Evolutionary conservation across 2,888 invertebrate genomes (phyloP), one percentile per base, ranked within the genome.

Genomic region (Stictocephala bisonia): DNA sequence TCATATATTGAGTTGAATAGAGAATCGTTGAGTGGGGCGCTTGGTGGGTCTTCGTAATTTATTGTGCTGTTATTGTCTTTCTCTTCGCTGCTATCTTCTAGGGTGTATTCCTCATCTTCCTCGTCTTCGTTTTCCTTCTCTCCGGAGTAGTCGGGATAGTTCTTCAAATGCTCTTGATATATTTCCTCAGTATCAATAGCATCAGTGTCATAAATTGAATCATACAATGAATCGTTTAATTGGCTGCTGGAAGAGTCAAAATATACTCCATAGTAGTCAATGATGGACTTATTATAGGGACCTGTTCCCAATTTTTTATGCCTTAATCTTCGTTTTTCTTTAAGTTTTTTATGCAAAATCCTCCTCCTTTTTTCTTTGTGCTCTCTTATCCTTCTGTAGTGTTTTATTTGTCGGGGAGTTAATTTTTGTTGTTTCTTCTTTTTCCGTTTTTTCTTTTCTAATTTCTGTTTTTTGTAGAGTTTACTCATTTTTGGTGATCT

Each of bases 381-480:
- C 60, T 60, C 60, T 15, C 18, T 35, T 13, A 29, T 18, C 40
- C 60, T 15, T 2, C 60, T 31, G 35, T 29, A 29, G 13, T 60
- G 60, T 35, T 60, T 60, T 40, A 60, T 35, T 13, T 35, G 60
- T 24, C 60, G 31, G 1, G 60, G 60, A 35, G 15, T 20, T 1
- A 60, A 40, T 13, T 60, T 29, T 27, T 60, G 27, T 40, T 60
- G 60, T 40, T 60, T 60, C 22, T 60, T 60, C 60, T 60, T 60
- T n/a, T 60, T 60, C 1, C 60, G 35, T 40, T 60, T 60, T 35
- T 60, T 60, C 60, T 60, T 60, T 15, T 31, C 60, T 3, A 60
- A 1, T 60, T 60, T 60, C 40, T 60, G 60, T 60, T 60, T 60
- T 35, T 60, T 31, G 20, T 60, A 20, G 13, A 60, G 22, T 60